Base-by-base conservation (phyloP, 2,888 invertebrate species). In the Epirrhoe alternata region DNA sequence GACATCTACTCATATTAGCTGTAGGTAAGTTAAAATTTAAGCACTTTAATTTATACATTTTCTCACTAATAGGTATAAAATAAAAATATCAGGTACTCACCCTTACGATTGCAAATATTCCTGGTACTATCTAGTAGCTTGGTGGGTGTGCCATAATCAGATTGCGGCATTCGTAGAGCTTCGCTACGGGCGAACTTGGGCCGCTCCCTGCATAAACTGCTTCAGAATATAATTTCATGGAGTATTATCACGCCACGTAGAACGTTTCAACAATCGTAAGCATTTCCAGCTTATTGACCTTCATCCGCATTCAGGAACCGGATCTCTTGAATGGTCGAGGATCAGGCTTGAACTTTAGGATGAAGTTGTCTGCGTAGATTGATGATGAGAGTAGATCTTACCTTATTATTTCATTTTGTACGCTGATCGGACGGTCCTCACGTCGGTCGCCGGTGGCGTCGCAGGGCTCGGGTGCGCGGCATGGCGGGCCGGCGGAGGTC, bases 371-470 rank as follows among this genome's bases (percentile, higher is more conserved):
- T 53, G 58, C 50, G 52, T 64, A 55, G 24, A 49, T 6, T 38
- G 30, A 12, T 52, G 42, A 6, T 52, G 35, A 7, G n/a, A 50
- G 45, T 6, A 31, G 64, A 64, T 74, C 89, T 87, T 71, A 93
- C 92, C 91, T 90, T 87, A 88, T 88, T 91, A 90, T 92, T 91
- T 92, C 92, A 93, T 92, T 82, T 87, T 90, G 86, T 82, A 84
- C 76, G 83, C 76, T 74, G 76, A 72, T 77, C 78, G 77, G 80
- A 77, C 80, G 79, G 81, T 77, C 86, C 84, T 82, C 90, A 89
- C 90, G 81, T 78, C 81, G 79, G 77, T 78, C 79, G 78, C 80
- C 80, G 83, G 81, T 75, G 79, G 71, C 75, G 78, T 82, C 84
- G 87, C 82, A 80, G 78, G 76, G 80, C 76, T 74, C 77, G 76